These are phyloP conservation scores for Podarcis raffonei DNA, from an alignment of 2,113 vertebrate species.

Conservation along the genomic window DNA sequence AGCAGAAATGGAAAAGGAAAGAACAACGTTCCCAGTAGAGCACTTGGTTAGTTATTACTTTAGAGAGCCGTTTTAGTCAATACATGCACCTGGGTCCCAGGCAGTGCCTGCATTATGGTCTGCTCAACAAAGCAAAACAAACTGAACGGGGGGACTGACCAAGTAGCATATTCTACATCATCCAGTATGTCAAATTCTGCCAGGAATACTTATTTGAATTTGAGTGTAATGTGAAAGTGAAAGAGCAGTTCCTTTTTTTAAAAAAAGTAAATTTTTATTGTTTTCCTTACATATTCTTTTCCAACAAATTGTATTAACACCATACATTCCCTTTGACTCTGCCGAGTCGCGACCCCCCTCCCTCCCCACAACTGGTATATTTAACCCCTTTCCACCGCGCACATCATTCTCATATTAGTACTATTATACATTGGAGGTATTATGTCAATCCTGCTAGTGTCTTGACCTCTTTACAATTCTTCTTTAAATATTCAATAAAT, in stretches of 20 bases:
- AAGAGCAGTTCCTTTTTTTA: neutral
- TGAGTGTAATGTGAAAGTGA: neutral
- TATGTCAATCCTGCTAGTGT: no score
- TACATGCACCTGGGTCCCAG: constrained; percentile 64
- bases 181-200: neutral
- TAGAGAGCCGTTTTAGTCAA: constrained; percentile 66
- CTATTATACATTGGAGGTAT: no score
- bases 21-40: constrained; percentile 4
- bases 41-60: constrained; percentile 22
- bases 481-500: no score
- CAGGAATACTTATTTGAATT: neutral
- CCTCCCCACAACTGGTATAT: no score
- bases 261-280: no score
- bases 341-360: no score
- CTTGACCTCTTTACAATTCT: no score
- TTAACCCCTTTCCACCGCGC: no score
- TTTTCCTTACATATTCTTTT: no score
- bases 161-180: neutral
- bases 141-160: neutral
- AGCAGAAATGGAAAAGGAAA: neutral
- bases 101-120: neutral
- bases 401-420: no score
- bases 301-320: no score
- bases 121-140: fast-evolving
- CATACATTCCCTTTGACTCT: no score